Conservation (phyloP, 2,113 vertebrate genomes). For the Lagopus muta region DNA sequence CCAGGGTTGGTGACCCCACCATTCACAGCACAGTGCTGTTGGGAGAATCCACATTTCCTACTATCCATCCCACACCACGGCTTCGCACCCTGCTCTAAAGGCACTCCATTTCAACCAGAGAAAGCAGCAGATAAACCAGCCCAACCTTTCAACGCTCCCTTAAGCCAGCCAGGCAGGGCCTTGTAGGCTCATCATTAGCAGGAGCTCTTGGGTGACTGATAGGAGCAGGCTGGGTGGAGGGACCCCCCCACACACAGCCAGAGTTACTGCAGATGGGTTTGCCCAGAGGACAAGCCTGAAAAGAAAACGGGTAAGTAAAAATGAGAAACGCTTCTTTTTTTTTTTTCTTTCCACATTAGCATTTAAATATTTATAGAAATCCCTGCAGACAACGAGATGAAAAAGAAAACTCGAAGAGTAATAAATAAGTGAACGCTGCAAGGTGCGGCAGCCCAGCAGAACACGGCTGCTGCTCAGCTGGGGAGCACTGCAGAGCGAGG, state of each 20-base stretch:
- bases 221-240: not conserved
- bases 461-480: not conserved
- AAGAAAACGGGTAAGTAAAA: conserved; percentile 43
- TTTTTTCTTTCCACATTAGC: not conserved
- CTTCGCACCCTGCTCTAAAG: not conserved
- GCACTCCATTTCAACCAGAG: accelerated
- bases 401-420: conserved; percentile 35
- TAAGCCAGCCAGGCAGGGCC: not conserved
- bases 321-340: not conserved
- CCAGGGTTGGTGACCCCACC: too few relatives aligned
- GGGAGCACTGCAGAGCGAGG: not conserved
- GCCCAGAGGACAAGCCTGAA: conserved; percentile 42
- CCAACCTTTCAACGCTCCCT: not conserved
- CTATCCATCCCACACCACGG: too few relatives aligned
- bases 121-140: not conserved
- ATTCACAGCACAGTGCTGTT: too few relatives aligned
- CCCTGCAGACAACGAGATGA: conserved; percentile 42
- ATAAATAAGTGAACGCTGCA: conserved; percentile 45
- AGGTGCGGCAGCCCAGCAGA: conserved; percentile 39
- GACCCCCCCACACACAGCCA: not conserved
- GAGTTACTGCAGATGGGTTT: conserved; percentile 28
- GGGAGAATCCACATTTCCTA: too few relatives aligned
- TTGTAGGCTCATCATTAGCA: not conserved
- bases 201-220: conserved; percentile 17
- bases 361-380: conserved; percentile 64